Evolutionary conservation across 2,888 invertebrate species (phyloP).

Genomic region (Polietes domitor): DNA sequence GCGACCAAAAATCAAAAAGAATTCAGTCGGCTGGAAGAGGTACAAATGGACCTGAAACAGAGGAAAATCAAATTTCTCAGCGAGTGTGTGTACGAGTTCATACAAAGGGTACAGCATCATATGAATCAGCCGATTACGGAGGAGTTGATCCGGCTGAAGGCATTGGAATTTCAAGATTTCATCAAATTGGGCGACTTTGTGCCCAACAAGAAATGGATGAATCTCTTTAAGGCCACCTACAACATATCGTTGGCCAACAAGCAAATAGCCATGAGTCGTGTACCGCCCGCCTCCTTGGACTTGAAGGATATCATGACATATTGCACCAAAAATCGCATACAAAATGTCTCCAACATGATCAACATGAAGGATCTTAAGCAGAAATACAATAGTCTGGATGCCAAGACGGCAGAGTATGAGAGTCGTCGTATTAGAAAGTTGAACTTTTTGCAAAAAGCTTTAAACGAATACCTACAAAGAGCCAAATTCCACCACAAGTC

Average conservation of each 20-base stretch:
- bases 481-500: slow-evolving; percentile 74
- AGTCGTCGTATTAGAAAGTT: slow-evolving; percentile 75
- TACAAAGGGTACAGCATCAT: slow-evolving; percentile 76
- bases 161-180: slow-evolving; percentile 73
- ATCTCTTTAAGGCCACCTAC: slow-evolving; percentile 76
- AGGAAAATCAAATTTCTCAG: slow-evolving; percentile 76
- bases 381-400: slow-evolving; percentile 64
- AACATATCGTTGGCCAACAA: slow-evolving; percentile 75
- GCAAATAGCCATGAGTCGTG: slow-evolving; percentile 73
- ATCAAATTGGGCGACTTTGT: slow-evolving; percentile 74
- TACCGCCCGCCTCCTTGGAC: slow-evolving; percentile 74
- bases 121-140: slow-evolving; percentile 73
- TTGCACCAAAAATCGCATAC: slow-evolving; percentile 66
- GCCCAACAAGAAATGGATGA: slow-evolving; percentile 76
- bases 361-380: neutral
- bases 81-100: slow-evolving; percentile 77
- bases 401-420: slow-evolving; percentile 72
- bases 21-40: slow-evolving; percentile 48
- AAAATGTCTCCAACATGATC: slow-evolving; percentile 8
- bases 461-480: slow-evolving; percentile 77
- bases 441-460: slow-evolving; percentile 75
- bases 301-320: slow-evolving; percentile 76
- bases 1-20: slow-evolving; percentile 69
- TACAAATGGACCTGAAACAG: slow-evolving; percentile 71
- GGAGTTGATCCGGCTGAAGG: slow-evolving; percentile 74